phyloP scores from a whole-genome alignment of 2,888 invertebrate species.

The Sisyra nigra region DNA sequence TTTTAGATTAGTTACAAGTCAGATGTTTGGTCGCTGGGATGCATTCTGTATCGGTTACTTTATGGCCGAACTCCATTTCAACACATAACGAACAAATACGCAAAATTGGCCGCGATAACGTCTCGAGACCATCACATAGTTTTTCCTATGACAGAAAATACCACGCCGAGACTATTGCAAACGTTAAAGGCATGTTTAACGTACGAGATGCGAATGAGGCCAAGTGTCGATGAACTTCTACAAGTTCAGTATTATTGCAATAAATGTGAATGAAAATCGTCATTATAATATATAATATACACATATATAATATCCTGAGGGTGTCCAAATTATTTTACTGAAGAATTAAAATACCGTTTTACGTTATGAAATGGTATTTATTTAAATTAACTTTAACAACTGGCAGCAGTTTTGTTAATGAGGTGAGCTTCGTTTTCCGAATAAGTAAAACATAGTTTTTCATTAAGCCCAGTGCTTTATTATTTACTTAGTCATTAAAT shows the following conservation, averaged over 20 bases:
- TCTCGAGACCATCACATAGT: conserved; percentile 56
- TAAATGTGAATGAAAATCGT: conserved; percentile 2
- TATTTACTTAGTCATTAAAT: too few species aligned
- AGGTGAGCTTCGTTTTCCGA: too few species aligned
- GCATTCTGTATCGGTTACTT: conserved; percentile 84
- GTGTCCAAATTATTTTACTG: too few species aligned
- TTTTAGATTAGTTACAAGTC: conserved; percentile 74
- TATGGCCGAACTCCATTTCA: conserved; percentile 87
- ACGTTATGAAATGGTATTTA: too few species aligned
- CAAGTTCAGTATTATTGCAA: not conserved
- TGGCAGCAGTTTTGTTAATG: too few species aligned
- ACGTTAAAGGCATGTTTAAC: conserved; percentile 57
- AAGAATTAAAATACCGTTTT: too few species aligned
- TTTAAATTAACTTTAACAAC: too few species aligned
- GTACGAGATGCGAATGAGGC: conserved; percentile 53
- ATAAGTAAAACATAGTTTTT: too few species aligned
- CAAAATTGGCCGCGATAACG: conserved; percentile 63
- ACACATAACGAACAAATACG: conserved; percentile 51
- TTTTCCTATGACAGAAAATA: conserved; percentile 43
- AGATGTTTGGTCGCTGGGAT: conserved; percentile 96
- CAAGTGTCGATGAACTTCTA: conserved; percentile 46
- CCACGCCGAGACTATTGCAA: conserved; percentile 40
- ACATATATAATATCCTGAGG: too few species aligned
- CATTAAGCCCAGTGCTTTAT: too few species aligned
- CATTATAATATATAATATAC: too few species aligned